Evolutionary conservation across 64 coral and sea anemone genomes (phyloP).

Genomic region (Actinia equina): DNA sequence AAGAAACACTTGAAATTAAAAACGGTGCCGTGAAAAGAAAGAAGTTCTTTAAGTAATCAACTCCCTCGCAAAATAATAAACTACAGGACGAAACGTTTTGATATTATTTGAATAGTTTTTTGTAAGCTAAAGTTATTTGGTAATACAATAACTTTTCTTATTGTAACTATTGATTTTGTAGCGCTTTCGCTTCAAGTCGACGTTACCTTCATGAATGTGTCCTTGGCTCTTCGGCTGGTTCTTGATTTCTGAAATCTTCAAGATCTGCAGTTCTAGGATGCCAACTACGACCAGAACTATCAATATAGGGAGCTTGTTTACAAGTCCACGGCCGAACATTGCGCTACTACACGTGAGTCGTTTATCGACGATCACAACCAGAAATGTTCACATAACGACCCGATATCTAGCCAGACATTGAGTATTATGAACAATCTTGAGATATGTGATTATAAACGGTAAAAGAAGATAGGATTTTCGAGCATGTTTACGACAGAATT

Average conservation of each 20-base stretch:
- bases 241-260: constrained; percentile 12
- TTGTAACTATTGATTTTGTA: neutral
- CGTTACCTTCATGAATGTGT: neutral
- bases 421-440: neutral
- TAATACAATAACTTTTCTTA: neutral
- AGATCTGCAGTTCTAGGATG: constrained; percentile 25
- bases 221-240: neutral
- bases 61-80: neutral
- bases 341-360: neutral
- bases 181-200: neutral
- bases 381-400: neutral
- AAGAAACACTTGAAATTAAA: neutral
- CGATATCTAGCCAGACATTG: neutral
- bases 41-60: neutral
- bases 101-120: neutral
- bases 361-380: neutral
- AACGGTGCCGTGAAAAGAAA: neutral
- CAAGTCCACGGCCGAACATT: constrained; percentile 12
- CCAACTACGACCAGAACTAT: neutral
- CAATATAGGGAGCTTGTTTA: constrained; percentile 11
- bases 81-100: neutral
- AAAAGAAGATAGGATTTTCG: neutral
- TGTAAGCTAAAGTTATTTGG: neutral
- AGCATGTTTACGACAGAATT: neutral
- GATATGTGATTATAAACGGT: neutral